Base-by-base conservation (phyloP, 2,797 vertebrate genomes). In the Bradypodion ventrale region DNA sequence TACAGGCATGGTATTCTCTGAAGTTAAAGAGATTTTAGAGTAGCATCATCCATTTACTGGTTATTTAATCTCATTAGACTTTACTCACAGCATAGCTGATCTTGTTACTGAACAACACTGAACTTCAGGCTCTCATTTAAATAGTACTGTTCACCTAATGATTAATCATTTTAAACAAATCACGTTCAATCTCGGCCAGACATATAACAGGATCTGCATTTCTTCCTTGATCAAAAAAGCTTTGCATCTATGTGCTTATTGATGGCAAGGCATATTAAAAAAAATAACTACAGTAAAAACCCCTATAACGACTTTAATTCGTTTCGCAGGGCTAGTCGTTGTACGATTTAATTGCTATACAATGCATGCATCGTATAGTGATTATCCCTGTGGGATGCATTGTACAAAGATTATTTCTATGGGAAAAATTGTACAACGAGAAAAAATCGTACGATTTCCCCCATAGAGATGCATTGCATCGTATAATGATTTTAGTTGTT, bases 1-100 rank as follows among this genome's bases (percentile, higher is more conserved):
- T 23, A 76, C 27, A 86, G 83, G 66, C 52, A 74, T 76, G 73
- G 86, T 77, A 87, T n/a, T 87, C 91, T 93, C 86, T 87, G 78
- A 32, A 84, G 90, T 75, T 90, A 89, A 92, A 84, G 88, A 80
- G 92, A 87, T 88, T 75, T 80, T 80, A 75, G 80, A 85, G 90
- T 88, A 89, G 83, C 80, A 84, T 87, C 90, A 92, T 83, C 77
- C 92, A 92, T 91, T 93, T 91, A 91, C 81, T 87, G 83, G 27
- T 52, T 42, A 62, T 85, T 83, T 92, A 84, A 93, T 81, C 84
- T 88, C 42, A 85, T 92, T 91, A 90, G 42, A 49, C 2, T 63
- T 85, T 80, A 79, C 52, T 88, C 10, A 85, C 73, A 84, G 91
- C 89, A 84, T 1, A 19, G 63, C 59, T 83, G 29, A 91, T 83